These are phyloP conservation scores for Campylomormyrus numenius DNA, from an alignment of 2,113 vertebrate genomes.

Conservation along the genomic window DNA sequence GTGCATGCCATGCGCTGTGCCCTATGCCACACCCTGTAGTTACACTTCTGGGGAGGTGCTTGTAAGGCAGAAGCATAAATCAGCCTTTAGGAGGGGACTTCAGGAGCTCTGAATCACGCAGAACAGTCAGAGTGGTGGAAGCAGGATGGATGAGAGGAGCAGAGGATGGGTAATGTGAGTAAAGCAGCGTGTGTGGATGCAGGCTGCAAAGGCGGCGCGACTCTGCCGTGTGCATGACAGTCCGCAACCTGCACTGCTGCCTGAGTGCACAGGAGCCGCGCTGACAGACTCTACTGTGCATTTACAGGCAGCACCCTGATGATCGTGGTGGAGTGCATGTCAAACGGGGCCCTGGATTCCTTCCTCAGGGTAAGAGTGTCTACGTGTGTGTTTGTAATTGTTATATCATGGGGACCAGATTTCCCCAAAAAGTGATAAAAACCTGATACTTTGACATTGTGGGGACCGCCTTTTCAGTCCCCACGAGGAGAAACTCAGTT, in stretches of 20 bases:
- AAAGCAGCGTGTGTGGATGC: background rate
- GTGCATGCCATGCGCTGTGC: background rate
- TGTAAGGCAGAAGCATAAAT: background rate
- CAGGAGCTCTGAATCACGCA: background rate
- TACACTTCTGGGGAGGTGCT: background rate
- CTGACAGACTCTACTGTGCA: background rate
- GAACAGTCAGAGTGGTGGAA: background rate
- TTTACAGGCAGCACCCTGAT: slow-evolving; percentile 82
- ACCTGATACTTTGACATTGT: no score
- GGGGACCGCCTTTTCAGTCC: no score
- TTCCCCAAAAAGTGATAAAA: background rate
- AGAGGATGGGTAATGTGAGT: background rate
- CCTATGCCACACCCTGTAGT: background rate
- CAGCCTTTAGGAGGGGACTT: background rate
- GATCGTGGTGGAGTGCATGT: slow-evolving; percentile 86
- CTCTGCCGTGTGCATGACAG: background rate
- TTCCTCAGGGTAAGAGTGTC: slow-evolving; percentile 81
- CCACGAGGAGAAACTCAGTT: no score
- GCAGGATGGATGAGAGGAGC: background rate
- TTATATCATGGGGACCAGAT: background rate
- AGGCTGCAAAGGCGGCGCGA: background rate
- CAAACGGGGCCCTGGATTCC: slow-evolving; percentile 77
- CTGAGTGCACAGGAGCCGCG: background rate
- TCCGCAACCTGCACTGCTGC: background rate
- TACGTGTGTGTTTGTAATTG: background rate